Conservation (phyloP, 1,140 invertebrate genomes). For the Drosophila serrata region DNA sequence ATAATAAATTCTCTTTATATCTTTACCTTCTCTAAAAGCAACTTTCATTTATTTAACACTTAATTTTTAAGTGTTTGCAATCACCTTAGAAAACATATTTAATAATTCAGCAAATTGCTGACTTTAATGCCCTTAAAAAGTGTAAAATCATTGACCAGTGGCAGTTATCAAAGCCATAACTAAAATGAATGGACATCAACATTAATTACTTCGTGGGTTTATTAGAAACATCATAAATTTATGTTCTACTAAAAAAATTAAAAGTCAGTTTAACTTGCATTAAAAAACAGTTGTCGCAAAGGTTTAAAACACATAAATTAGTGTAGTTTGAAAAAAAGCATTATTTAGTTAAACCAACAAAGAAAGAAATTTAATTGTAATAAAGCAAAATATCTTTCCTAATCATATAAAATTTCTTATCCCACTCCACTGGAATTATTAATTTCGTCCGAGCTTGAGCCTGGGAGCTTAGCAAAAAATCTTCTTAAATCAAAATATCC, state of each 20-base stretch:
- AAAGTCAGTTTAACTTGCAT: not conserved
- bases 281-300: not conserved
- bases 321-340: too few species aligned
- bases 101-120: not conserved
- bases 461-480: slow-evolving; percentile 10
- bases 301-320: not conserved
- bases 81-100: not conserved
- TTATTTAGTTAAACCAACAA: not conserved
- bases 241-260: not conserved
- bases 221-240: not conserved
- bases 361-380: not conserved
- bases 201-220: not conserved
- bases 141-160: not conserved
- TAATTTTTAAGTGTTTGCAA: not conserved
- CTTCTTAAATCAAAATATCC: slow-evolving; percentile 14
- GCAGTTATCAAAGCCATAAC: not conserved
- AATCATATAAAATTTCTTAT: not conserved
- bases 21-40: not conserved
- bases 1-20: not conserved
- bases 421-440: not conserved
- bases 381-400: not conserved
- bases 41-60: not conserved
- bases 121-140: not conserved
- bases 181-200: not conserved
- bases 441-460: slow-evolving; percentile 8